These are phyloP conservation scores for Drosophila arizonae DNA, from an alignment of 1,140 invertebrate species.

Conservation along the genomic window DNA sequence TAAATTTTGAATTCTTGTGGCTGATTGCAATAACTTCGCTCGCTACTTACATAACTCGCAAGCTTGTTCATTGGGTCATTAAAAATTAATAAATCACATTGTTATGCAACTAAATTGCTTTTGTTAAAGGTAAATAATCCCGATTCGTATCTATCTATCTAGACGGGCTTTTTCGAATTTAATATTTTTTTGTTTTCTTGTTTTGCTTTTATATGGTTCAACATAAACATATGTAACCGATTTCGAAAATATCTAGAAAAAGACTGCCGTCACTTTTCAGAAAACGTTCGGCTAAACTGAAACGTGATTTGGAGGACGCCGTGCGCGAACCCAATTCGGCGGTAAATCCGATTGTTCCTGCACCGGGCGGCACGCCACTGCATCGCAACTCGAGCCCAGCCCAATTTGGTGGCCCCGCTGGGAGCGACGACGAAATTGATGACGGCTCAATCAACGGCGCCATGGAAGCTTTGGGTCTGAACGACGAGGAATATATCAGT, in stretches of 20 bases:
- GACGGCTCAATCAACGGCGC: slow-evolving; percentile 63
- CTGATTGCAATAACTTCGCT: too few species aligned
- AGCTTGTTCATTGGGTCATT: slow-evolving; percentile 8
- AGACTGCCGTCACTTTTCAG: slow-evolving; percentile 85
- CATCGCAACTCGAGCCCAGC: slow-evolving; percentile 64
- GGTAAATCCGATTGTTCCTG: slow-evolving; percentile 68
- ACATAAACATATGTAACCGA: slow-evolving; percentile 77
- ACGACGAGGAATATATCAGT: slow-evolving; percentile 66
- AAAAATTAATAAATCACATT: slow-evolving; percentile 4
- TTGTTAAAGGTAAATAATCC: slow-evolving; percentile 11
- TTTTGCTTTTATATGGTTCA: slow-evolving; percentile 67
- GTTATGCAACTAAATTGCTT: slow-evolving; percentile 8
- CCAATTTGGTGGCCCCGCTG: slow-evolving; percentile 52
- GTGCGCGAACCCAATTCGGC: slow-evolving; percentile 85
- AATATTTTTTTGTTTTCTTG: slow-evolving; percentile 56
- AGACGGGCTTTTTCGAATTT: slow-evolving; percentile 51
- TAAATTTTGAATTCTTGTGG: too few species aligned
- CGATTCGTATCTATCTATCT: background rate
- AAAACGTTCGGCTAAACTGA: slow-evolving; percentile 92
- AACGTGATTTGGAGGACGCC: slow-evolving; percentile 96
- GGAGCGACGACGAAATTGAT: slow-evolving; percentile 66
- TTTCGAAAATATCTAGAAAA: slow-evolving; percentile 82
- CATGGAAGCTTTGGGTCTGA: slow-evolving; percentile 69
- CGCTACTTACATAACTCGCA: background rate
- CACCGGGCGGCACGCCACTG: slow-evolving; percentile 30